These are phyloP conservation scores for western clawed frog (Xenopus tropicalis) DNA, from an alignment of 2,113 vertebrate genomes.

Conservation along the genomic window DNA sequence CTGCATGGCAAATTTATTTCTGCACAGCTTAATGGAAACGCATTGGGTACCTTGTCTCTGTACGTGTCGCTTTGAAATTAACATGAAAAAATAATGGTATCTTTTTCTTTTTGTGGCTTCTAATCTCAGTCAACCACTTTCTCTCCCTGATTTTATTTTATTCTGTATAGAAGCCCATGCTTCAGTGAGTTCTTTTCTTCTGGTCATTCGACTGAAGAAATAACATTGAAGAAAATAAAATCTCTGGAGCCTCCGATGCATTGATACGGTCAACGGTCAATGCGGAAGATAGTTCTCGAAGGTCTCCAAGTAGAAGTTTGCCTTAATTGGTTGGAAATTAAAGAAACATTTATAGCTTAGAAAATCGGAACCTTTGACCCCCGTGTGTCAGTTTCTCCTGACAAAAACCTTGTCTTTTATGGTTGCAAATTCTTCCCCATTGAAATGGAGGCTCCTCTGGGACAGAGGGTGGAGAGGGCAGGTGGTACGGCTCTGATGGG, in stretches of 20 bases:
- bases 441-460: constrained; percentile 53
- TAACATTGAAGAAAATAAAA: constrained; percentile 53
- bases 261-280: constrained; percentile 62
- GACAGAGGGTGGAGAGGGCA: constrained; percentile 42
- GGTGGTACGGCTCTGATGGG: constrained; percentile 14
- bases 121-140: constrained; percentile 53
- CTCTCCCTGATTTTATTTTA: constrained; percentile 60
- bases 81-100: constrained; percentile 54
- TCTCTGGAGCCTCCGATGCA: constrained; percentile 55
- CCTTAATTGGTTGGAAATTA: constrained; percentile 68
- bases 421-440: constrained; percentile 51
- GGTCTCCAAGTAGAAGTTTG: constrained; percentile 51
- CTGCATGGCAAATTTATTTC: constrained; percentile 67
- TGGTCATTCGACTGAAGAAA: constrained; percentile 65
- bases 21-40: constrained; percentile 43
- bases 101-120: constrained; percentile 47
- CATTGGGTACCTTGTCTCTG: constrained; percentile 52
- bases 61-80: constrained; percentile 65
- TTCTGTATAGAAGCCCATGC: constrained; percentile 56
- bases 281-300: constrained; percentile 44
- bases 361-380: constrained; percentile 59
- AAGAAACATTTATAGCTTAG: constrained; percentile 61
- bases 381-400: constrained; percentile 54
- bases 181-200: constrained; percentile 65
- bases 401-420: constrained; percentile 55